A percentile compares a stretch with the other conserved stretches of the same genome.
These are phyloP conservation scores for Rotaria magnacalcarata DNA, from an alignment of 2,888 invertebrate genomes.

Conservation along the genomic window DNA sequence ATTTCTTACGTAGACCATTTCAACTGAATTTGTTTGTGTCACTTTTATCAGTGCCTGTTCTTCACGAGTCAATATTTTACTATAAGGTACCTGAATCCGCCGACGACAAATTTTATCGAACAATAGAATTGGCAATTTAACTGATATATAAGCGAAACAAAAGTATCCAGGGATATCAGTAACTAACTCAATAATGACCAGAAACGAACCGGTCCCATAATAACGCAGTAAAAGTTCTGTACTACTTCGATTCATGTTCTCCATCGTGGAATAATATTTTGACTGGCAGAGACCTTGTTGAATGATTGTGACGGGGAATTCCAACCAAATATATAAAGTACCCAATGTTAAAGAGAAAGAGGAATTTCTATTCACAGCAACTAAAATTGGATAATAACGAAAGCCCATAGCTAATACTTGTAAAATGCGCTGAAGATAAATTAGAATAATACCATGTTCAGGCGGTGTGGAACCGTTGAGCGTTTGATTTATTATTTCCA, in stretches of 20 bases:
- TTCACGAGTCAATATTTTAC: too few species aligned
- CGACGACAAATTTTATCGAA: neutral
- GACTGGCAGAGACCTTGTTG: neutral
- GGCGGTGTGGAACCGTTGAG: neutral
- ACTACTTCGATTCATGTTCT: neutral
- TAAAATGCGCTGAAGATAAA: neutral
- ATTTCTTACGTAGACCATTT: too few species aligned
- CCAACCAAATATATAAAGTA: neutral
- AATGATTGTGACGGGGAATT: neutral
- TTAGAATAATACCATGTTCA: neutral
- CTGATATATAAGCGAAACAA: neutral
- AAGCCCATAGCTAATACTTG: neutral
- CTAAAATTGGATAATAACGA: neutral
- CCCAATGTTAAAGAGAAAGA: neutral
- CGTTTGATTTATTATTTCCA: neutral
- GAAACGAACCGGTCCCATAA: neutral
- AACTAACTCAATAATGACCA: neutral
- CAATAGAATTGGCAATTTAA: neutral
- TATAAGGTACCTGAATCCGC: too few species aligned
- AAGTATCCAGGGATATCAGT: neutral
- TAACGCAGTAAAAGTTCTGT: neutral
- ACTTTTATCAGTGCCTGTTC: too few species aligned
- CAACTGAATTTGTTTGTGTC: too few species aligned
- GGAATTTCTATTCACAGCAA: neutral
- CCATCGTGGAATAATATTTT: neutral